Evolutionary conservation across 1,140 invertebrate species (phyloP).

Genomic region (Drosophila kikkawai): DNA sequence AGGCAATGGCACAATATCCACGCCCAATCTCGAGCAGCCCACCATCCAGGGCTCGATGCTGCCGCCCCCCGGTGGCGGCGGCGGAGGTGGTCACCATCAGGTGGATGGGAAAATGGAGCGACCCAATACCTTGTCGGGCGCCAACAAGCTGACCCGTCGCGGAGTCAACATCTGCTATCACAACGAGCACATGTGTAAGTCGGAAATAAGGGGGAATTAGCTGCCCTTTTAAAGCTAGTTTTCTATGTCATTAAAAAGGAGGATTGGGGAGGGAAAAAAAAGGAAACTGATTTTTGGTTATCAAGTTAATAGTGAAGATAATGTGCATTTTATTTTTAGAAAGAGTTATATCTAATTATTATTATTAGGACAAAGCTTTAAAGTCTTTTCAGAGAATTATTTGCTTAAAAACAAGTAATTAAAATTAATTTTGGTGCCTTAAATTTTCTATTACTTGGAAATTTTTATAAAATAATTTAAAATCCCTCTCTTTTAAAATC

Average conservation of each 20-base stretch:
- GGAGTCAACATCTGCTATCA: conserved; percentile 89
- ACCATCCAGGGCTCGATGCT: conserved; percentile 85
- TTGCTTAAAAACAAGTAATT: not conserved
- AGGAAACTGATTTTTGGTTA: conserved; percentile 3
- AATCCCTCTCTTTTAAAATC: no score
- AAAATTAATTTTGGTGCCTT: not conserved
- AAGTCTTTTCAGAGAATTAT: not conserved
- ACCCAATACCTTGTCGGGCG: conserved; percentile 90
- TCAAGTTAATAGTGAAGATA: not conserved
- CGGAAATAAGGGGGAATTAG: not conserved
- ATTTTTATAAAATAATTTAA: not conserved
- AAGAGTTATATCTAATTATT: not conserved
- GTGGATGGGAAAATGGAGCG: conserved; percentile 88
- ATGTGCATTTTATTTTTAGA: not conserved
- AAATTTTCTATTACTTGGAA: not conserved
- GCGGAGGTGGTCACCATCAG: conserved; percentile 52
- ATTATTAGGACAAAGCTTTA: no score
- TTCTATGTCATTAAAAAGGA: not conserved
- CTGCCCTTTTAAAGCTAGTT: not conserved
- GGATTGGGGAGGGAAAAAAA: not conserved
- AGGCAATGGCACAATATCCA: conserved; percentile 87
- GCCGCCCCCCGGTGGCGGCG: conserved; percentile 83
- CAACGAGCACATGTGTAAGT: conserved; percentile 89
- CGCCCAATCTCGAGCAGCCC: conserved; percentile 87
- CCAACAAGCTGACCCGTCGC: conserved; percentile 89